Evolutionary conservation across 1,140 invertebrate genomes (phyloP).

Genomic region (Megalonaias nervosa): DNA sequence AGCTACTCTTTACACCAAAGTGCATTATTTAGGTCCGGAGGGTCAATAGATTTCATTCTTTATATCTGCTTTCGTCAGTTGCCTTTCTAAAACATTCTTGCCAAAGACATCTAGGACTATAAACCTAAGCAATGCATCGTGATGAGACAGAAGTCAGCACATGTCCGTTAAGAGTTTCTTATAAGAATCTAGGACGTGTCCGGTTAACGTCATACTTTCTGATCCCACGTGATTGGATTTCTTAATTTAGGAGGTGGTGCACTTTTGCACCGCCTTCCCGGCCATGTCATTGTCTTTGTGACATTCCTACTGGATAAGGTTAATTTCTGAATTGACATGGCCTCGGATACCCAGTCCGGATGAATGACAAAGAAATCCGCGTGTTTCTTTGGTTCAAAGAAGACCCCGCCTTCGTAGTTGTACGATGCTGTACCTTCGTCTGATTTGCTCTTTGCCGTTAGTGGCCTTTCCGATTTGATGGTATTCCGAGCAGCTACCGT

Average conservation of each 20-base stretch:
- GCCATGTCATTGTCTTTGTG: slow-evolving; percentile 51
- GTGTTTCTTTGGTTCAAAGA: slow-evolving; percentile 41
- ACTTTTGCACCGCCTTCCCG: slow-evolving; percentile 52
- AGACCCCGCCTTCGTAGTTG: slow-evolving; percentile 48
- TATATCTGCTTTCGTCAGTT: no score
- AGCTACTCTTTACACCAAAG: no score
- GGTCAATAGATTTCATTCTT: no score
- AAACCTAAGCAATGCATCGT: no score
- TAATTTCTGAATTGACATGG: slow-evolving; percentile 54
- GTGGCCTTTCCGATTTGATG: background rate
- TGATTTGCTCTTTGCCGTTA: slow-evolving; percentile 25
- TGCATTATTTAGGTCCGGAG: no score
- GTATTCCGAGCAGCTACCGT: background rate
- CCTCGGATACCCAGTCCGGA: slow-evolving; percentile 64
- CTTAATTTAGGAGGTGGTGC: slow-evolving; percentile 51
- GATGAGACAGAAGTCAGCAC: no score
- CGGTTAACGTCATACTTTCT: no score
- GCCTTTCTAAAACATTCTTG: no score
- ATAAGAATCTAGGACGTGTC: no score
- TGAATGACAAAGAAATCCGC: slow-evolving; percentile 59
- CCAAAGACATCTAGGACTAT: no score
- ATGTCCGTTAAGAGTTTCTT: no score
- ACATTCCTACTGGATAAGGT: slow-evolving; percentile 37
- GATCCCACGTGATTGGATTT: slow-evolving; percentile 57
- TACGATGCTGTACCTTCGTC: slow-evolving; percentile 5